phyloP scores from a whole-genome alignment of 2,113 vertebrate species.

The Chaetorhynchus papuensis region DNA sequence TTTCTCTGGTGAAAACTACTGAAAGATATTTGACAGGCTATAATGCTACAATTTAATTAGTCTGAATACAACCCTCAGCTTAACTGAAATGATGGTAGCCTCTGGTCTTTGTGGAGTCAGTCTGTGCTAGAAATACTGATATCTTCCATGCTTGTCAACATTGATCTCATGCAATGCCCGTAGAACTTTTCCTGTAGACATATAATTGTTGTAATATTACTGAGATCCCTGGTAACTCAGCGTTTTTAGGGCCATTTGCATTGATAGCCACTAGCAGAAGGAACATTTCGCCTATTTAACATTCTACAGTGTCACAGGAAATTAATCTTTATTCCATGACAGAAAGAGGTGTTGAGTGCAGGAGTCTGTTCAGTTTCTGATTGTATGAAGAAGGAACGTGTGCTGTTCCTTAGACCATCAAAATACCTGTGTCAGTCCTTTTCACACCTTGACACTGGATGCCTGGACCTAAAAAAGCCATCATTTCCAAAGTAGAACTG shows the following conservation, averaged over 20 bases:
- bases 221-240: neutral
- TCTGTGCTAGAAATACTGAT: neutral
- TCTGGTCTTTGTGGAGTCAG: neutral
- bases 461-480: neutral
- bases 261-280: neutral
- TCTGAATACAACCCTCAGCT: neutral
- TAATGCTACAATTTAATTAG: neutral
- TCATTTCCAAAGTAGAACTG: neutral
- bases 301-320: neutral
- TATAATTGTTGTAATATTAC: neutral
- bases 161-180: neutral
- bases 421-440: neutral
- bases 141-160: rapidly evolving
- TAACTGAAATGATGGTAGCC: neutral
- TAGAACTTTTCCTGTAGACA: neutral
- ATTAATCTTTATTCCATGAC: neutral
- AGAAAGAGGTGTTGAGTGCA: neutral
- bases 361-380: neutral
- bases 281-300: neutral
- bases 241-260: neutral
- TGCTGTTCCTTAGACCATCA: neutral
- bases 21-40: neutral
- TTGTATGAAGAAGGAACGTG: neutral
- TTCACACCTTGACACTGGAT: neutral
- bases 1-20: neutral